These are phyloP conservation scores for Ennomos fuscantarius DNA, from an alignment of 2,888 invertebrate species.

Conservation along the genomic window DNA sequence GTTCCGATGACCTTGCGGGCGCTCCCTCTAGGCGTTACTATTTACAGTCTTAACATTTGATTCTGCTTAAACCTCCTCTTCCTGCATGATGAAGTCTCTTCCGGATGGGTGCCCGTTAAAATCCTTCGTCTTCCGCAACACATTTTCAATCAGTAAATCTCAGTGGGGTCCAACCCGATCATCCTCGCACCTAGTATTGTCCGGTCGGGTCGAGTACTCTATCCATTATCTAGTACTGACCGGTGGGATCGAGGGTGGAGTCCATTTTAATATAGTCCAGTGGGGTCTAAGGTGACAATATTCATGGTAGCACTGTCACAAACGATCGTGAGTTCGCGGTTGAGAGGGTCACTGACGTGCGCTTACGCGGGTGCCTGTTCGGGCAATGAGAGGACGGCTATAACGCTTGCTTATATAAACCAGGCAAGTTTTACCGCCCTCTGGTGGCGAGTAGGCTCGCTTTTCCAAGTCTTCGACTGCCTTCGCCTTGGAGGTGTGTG, in stretches of 20 bases:
- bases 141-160: constrained; percentile 79
- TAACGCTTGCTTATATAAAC: constrained; percentile 71
- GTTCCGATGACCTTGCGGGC: constrained; percentile 76
- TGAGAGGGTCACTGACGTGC: constrained; percentile 52
- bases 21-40: constrained; percentile 61
- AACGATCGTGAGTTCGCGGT: constrained; percentile 38
- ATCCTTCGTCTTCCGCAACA: constrained; percentile 79
- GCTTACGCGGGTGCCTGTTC: constrained; percentile 64
- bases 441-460: constrained; percentile 67
- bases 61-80: constrained; percentile 69
- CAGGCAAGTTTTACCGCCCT: constrained; percentile 57
- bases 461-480: constrained; percentile 48
- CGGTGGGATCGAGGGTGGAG: constrained; percentile 73
- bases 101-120: constrained; percentile 72
- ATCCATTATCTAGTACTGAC: constrained; percentile 66
- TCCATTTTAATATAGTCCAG: constrained; percentile 81
- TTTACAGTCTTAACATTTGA: constrained; percentile 65
- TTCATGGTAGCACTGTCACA: constrained; percentile 73
- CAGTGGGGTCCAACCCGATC: constrained; percentile 78
- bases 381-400: constrained; percentile 70
- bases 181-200: constrained; percentile 68
- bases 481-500: constrained; percentile 7
- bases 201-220: constrained; percentile 74
- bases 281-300: constrained; percentile 76
- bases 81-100: constrained; percentile 79